Conservation (phyloP, 2,888 invertebrate species). For the Bibio marci region DNA sequence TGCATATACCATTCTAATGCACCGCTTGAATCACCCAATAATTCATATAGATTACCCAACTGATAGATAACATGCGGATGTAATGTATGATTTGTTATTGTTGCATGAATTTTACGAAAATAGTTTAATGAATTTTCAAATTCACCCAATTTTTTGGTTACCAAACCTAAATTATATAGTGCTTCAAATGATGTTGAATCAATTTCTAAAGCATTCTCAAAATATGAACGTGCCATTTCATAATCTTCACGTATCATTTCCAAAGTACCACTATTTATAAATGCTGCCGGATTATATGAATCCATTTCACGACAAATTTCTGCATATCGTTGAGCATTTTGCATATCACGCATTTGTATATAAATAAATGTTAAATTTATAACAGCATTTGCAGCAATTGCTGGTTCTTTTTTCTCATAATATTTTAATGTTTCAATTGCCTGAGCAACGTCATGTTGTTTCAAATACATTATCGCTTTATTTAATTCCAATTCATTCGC, state of each 20-base stretch:
- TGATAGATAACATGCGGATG: conserved; percentile 49
- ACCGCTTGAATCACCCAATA: conserved; percentile 40
- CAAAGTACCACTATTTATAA: conserved; percentile 74
- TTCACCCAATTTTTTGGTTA: conserved; percentile 48
- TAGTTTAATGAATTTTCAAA: conserved; percentile 60
- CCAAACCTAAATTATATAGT: conserved; percentile 60
- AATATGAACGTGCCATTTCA: conserved; percentile 52
- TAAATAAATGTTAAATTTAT: conserved; percentile 76
- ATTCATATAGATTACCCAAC: conserved; percentile 60
- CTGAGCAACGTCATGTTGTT: conserved; percentile 59
- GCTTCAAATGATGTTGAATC: conserved; percentile 74
- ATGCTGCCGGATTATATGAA: conserved; percentile 61
- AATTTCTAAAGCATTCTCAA: conserved; percentile 57
- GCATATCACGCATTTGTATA: conserved; percentile 56
- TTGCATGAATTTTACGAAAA: conserved; percentile 58
- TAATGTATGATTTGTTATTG: conserved; percentile 45
- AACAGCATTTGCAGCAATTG: conserved; percentile 68
- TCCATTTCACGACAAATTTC: conserved; percentile 57
- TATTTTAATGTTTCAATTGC: conserved; percentile 72
- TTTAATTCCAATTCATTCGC: conserved; percentile 82
- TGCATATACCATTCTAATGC: conserved; percentile 53
- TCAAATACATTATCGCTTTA: conserved; percentile 71
- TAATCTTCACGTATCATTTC: conserved; percentile 44
- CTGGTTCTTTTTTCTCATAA: conserved; percentile 71
- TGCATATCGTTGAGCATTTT: conserved; percentile 60